Conservation (phyloP, 2,113 vertebrate genomes). For the Eublepharis macularius region DNA sequence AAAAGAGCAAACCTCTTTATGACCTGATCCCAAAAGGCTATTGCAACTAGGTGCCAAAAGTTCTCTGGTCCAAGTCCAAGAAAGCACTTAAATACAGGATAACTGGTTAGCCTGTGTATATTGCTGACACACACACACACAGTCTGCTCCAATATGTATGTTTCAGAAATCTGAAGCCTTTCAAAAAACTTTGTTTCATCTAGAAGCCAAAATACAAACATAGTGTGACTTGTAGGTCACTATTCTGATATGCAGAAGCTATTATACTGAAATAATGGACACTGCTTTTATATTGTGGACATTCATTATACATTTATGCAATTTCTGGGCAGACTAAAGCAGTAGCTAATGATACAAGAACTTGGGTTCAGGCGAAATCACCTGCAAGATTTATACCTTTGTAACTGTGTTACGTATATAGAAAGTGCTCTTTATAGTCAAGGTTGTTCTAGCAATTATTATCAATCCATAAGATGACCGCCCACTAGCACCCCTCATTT, state of each 20-base stretch:
- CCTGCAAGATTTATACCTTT: conserved; percentile 11
- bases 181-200: conserved; percentile 1
- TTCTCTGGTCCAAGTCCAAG: neutral
- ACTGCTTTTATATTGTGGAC: neutral
- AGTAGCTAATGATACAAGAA: conserved; percentile 19
- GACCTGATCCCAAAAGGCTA: neutral
- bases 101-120: neutral
- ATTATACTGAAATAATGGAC: neutral
- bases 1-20: neutral
- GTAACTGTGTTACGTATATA: conserved; percentile 3
- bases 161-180: neutral
- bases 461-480: neutral
- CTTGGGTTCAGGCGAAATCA: conserved; percentile 10
- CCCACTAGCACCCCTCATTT: neutral
- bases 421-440: conserved; percentile 11
- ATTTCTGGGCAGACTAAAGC: conserved; percentile 20
- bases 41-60: neutral
- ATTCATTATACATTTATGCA: conserved; percentile 29
- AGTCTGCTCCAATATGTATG: neutral
- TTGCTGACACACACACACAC: too few species aligned
- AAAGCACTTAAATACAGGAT: neutral
- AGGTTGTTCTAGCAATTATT: neutral
- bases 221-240: neutral
- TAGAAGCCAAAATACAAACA: conserved; percentile 42
- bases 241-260: neutral